These are phyloP conservation scores for Chaetophractus vellerosus DNA, from an alignment of 2,797 vertebrate species.

Conservation along the genomic window DNA sequence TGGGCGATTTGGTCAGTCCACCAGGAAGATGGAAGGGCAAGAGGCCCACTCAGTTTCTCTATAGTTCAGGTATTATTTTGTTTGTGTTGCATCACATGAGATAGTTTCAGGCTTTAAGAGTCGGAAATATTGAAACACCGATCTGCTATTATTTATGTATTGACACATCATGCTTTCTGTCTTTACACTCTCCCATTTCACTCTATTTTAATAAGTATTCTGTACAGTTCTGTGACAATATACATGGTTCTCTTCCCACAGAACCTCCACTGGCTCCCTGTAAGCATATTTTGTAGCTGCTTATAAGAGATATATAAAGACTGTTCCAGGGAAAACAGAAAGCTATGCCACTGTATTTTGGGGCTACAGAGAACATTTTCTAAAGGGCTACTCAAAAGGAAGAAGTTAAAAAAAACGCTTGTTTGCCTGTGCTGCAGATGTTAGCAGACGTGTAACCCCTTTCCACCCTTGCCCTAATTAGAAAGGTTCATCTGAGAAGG, in stretches of 20 bases:
- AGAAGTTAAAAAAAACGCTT: conserved; percentile 1
- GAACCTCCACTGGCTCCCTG: conserved; percentile 43
- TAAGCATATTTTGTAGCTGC: conserved; percentile 63
- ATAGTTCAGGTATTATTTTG: background rate
- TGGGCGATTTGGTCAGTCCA: background rate
- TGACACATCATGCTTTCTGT: conserved; percentile 27
- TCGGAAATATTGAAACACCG: background rate
- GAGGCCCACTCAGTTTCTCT: background rate
- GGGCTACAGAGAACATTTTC: background rate
- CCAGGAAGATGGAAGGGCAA: background rate
- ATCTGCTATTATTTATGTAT: conserved; percentile 44
- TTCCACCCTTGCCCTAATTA: background rate
- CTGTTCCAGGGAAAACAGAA: conserved; percentile 50
- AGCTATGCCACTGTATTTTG: conserved; percentile 7
- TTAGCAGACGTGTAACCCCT: background rate
- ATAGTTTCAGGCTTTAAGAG: conserved; percentile 41
- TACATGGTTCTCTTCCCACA: background rate
- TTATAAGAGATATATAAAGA: conserved; percentile 57
- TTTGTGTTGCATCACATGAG: background rate
- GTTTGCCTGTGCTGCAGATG: background rate
- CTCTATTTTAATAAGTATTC: conserved; percentile 28
- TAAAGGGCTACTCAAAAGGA: conserved; percentile 20
- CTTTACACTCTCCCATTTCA: background rate
- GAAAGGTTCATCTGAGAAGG: background rate
- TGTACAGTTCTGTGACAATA: conserved; percentile 31